These are phyloP conservation scores for Ciconia stormi DNA, from an alignment of 2,113 vertebrate genomes.

Conservation along the genomic window DNA sequence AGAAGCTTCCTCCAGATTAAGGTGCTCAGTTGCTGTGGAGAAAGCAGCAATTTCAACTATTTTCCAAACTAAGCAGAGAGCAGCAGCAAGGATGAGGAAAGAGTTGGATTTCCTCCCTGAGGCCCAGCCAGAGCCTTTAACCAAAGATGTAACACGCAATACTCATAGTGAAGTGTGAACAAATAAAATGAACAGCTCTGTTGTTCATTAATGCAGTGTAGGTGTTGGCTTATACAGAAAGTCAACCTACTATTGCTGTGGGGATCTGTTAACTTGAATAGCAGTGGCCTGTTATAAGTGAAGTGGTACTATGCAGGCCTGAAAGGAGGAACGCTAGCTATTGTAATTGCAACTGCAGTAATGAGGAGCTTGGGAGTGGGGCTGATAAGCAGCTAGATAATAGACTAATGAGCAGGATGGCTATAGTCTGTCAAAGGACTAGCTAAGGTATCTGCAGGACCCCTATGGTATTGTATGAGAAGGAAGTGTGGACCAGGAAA, in stretches of 20 bases:
- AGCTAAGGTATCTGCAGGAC: conserved; percentile 15
- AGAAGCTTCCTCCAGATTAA: not conserved
- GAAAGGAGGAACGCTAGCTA: not conserved
- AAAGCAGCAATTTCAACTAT: not conserved
- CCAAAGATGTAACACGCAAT: not conserved
- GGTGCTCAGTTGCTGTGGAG: not conserved
- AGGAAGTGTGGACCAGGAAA: not conserved
- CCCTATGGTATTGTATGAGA: not conserved
- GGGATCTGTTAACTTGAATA: conserved; percentile 5
- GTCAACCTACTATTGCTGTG: not conserved
- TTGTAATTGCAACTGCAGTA: conserved; percentile 9
- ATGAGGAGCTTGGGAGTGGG: conserved; percentile 50
- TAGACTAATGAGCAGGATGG: conserved; percentile 54
- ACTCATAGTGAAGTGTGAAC: not conserved
- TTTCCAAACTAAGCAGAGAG: not conserved
- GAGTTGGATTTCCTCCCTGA: not conserved
- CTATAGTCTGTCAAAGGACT: not conserved
- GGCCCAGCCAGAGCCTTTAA: not conserved
- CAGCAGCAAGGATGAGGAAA: not conserved
- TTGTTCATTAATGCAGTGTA: not conserved
- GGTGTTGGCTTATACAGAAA: not conserved
- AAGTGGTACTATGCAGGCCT: not conserved
- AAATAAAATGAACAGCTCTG: not conserved
- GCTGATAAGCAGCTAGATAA: conserved; percentile 42
- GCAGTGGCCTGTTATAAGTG: not conserved